A percentile compares a stretch with the other conserved stretches of the same genome.
phyloP scores from a whole-genome alignment of 2,888 invertebrate genomes.

The Ophion slaviceki region DNA sequence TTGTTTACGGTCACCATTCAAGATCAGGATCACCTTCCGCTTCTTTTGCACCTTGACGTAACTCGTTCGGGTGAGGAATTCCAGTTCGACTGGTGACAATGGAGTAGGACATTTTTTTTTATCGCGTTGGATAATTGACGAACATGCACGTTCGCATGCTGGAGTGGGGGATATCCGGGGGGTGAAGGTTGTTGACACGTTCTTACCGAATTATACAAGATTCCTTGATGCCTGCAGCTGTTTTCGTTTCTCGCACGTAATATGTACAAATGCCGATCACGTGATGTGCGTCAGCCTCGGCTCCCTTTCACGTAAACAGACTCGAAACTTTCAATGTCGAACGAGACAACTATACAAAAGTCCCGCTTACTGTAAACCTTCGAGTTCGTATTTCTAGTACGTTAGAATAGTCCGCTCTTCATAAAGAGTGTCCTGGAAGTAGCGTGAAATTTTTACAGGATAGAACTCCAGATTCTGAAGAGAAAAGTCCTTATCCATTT shows the following conservation, averaged over 20 bases:
- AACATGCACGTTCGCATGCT: not conserved
- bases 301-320: not conserved
- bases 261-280: constrained; percentile 41
- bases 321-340: constrained; percentile 17
- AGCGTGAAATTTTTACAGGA: not conserved
- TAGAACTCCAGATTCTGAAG: not conserved
- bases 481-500: not conserved
- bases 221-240: constrained; percentile 38
- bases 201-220: constrained; percentile 12
- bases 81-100: constrained; percentile 3
- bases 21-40: constrained; percentile 17
- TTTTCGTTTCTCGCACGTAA: constrained; percentile 53
- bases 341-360: not conserved
- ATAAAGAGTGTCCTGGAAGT: not conserved
- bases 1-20: constrained; percentile 14
- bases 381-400: not conserved
- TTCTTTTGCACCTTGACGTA: constrained; percentile 11
- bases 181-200: constrained; percentile 49
- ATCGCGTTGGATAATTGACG: not conserved
- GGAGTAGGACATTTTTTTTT: not conserved
- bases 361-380: not conserved
- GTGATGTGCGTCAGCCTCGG: not conserved
- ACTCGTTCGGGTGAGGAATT: not conserved
- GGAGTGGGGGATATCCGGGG: not conserved
- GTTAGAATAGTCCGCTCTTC: not conserved